Percentiles rank a stretch among this genome's conserved stretches.
phyloP scores from a whole-genome alignment of 92 coral and sea anemone genomes.

The Blastomussa wellsi region DNA sequence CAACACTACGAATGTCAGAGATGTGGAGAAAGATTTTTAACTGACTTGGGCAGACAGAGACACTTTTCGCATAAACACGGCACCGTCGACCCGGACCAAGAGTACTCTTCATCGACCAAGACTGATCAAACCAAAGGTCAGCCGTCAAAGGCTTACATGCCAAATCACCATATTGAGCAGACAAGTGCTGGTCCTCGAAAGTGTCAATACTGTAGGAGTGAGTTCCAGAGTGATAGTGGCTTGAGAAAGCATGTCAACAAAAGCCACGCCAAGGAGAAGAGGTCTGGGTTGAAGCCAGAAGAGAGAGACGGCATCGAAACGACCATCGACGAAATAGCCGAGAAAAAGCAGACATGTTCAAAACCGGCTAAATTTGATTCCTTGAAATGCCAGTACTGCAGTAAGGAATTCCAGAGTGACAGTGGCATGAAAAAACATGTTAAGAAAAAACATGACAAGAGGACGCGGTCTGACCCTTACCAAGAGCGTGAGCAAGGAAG shows the following conservation, averaged over 20 bases:
- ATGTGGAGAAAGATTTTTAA: background rate
- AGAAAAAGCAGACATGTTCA: background rate
- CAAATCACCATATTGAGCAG: background rate
- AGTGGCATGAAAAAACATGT: slow-evolving; percentile 20
- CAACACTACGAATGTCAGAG: slow-evolving; percentile 1
- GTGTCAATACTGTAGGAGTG: background rate
- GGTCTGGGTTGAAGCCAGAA: background rate
- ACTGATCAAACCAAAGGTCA: background rate
- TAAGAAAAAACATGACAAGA: background rate
- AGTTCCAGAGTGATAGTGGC: background rate
- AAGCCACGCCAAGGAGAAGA: background rate
- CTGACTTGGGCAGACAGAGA: background rate
- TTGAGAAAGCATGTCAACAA: slow-evolving; percentile 4
- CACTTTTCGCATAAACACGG: background rate
- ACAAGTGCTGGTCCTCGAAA: background rate
- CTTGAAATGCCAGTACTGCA: slow-evolving; percentile 4
- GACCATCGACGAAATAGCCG: background rate
- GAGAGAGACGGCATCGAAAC: background rate
- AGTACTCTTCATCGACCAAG: background rate
- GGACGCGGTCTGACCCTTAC: background rate
- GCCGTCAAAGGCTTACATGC: background rate
- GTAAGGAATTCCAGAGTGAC: background rate
- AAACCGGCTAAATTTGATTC: background rate
- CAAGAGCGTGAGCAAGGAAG: background rate
- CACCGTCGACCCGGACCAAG: background rate